phyloP scores from a whole-genome alignment of 1,140 invertebrate genomes.

The Drosophila paulistorum region DNA sequence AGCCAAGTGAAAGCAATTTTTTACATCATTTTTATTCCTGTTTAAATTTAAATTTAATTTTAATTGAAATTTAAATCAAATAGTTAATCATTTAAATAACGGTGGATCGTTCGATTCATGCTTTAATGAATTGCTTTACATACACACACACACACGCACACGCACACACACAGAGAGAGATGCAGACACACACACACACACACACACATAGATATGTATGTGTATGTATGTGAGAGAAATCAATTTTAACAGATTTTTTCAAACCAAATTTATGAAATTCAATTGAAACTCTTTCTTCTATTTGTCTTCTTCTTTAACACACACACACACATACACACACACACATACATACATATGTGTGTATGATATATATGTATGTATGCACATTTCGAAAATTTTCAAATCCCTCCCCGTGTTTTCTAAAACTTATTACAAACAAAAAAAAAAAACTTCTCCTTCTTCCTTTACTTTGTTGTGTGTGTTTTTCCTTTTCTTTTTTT shows the following conservation, averaged over 20 bases:
- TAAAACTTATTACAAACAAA: neutral
- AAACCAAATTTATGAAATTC: no score
- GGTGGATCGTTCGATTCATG: slow-evolving; percentile 79
- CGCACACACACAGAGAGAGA: slow-evolving; percentile 39
- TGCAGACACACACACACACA: slow-evolving; percentile 21
- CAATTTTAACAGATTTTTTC: no score
- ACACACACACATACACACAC: slow-evolving; percentile 52
- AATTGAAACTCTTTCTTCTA: no score
- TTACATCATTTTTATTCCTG: slow-evolving; percentile 27
- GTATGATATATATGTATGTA: no score
- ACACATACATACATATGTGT: no score
- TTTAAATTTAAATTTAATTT: slow-evolving; percentile 36
- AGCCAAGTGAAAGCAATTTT: slow-evolving; percentile 39
- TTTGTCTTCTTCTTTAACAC: no score
- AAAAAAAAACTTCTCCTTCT: neutral
- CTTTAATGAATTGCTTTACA: slow-evolving; percentile 66
- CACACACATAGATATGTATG: neutral
- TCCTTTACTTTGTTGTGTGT: neutral
- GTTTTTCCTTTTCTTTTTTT: neutral
- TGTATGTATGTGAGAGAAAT: no score
- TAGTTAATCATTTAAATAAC: slow-evolving; percentile 79
- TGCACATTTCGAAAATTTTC: slow-evolving; percentile 3
- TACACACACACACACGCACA: slow-evolving; percentile 58
- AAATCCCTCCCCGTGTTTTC: slow-evolving; percentile 2
- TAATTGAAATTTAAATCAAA: slow-evolving; percentile 71